These are phyloP conservation scores for Scaptomyza reducta DNA, from an alignment of 2,888 invertebrate genomes.

Conservation along the genomic window DNA sequence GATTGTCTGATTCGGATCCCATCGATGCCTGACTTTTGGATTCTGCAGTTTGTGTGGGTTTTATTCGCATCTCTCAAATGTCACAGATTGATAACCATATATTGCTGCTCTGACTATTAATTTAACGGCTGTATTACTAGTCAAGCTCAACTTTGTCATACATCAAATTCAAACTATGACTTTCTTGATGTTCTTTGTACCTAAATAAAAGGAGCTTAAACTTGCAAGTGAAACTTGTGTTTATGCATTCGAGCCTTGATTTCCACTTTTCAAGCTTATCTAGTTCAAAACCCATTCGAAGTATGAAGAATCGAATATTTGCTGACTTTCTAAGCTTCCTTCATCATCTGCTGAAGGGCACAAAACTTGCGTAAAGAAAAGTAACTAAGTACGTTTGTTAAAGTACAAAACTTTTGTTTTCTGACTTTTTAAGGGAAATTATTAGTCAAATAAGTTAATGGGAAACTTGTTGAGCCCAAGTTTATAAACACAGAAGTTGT, in stretches of 20 bases:
- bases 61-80: conserved; percentile 9
- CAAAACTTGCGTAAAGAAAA: not conserved
- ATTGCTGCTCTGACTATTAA: conserved; percentile 12
- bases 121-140: conserved; percentile 3
- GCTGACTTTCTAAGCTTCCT: not conserved
- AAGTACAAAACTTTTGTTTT: not conserved
- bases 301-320: not conserved
- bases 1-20: conserved; percentile 13
- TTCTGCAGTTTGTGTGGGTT: conserved; percentile 1
- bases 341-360: not conserved
- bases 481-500: not conserved
- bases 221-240: not conserved
- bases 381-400: not conserved
- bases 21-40: conserved; percentile 1
- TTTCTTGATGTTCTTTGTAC: not conserved
- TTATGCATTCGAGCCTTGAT: not conserved
- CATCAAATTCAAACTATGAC: not conserved
- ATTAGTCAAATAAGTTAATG: not conserved
- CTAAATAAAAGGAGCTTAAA: too few relatives aligned
- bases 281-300: not conserved
- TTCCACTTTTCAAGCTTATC: not conserved
- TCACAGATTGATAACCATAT: conserved; percentile 3
- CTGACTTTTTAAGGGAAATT: not conserved
- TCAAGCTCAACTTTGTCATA: not conserved
- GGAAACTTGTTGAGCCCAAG: not conserved